Conservation (phyloP, 2,888 invertebrate species). For the Phalera bucephala region DNA sequence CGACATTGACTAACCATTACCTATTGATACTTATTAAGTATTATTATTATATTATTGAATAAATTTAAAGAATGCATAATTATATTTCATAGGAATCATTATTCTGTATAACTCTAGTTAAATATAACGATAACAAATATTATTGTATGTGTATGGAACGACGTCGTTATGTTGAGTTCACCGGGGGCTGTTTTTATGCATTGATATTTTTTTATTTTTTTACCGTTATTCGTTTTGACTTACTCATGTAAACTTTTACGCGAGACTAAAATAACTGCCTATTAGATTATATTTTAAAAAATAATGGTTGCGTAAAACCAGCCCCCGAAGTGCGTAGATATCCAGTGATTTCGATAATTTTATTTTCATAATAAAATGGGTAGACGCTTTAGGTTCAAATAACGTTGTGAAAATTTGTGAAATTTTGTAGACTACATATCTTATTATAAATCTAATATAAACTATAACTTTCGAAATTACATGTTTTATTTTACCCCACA, state of each 20-base stretch:
- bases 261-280: constrained; percentile 77
- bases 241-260: constrained; percentile 75
- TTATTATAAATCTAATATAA: constrained; percentile 84
- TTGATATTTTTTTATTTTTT: constrained; percentile 83
- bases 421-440: constrained; percentile 84
- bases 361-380: constrained; percentile 83
- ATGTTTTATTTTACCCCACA: constrained; percentile 61
- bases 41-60: constrained; percentile 82
- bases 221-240: constrained; percentile 81
- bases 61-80: constrained; percentile 83
- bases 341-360: constrained; percentile 80
- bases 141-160: constrained; percentile 59
- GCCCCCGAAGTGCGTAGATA: constrained; percentile 71
- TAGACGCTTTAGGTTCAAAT: constrained; percentile 83
- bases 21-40: constrained; percentile 83
- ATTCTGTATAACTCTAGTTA: constrained; percentile 84
- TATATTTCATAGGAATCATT: constrained; percentile 84
- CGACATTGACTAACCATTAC: constrained; percentile 82
- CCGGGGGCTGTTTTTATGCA: constrained; percentile 78
- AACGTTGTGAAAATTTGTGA: constrained; percentile 84
- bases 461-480: constrained; percentile 78
- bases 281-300: constrained; percentile 83
- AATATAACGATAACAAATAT: constrained; percentile 77
- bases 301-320: constrained; percentile 78
- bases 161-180: constrained; percentile 55